Conservation (phyloP, 1,140 invertebrate species). For the Kradibia gibbosae region DNA sequence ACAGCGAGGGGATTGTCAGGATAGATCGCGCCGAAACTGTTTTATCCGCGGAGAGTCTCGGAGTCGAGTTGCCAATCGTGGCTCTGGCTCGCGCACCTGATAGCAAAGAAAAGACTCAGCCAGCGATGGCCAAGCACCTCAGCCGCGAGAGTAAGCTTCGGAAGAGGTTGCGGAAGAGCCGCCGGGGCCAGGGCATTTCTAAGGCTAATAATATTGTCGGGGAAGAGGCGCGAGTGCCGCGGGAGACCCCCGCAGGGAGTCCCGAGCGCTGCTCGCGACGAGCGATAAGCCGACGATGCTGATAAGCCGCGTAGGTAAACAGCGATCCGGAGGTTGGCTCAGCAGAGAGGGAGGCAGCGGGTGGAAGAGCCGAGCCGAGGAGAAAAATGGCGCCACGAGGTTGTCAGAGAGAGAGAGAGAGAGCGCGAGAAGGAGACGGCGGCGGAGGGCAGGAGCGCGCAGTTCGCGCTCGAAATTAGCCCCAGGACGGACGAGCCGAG, state of each 20-base stretch:
- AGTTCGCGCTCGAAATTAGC: background rate
- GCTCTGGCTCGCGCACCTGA: too few species aligned
- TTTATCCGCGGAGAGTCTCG: too few species aligned
- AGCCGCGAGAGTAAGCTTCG: too few species aligned
- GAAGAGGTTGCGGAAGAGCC: too few species aligned
- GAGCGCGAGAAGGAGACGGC: background rate
- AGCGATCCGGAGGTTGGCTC: background rate
- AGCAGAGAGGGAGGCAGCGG: background rate
- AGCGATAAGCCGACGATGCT: background rate
- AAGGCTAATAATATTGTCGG: too few species aligned
- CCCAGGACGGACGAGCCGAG: too few species aligned
- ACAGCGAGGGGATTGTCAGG: background rate
- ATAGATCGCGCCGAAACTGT: too few species aligned
- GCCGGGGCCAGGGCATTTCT: too few species aligned
- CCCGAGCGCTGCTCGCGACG: background rate
- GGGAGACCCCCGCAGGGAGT: background rate
- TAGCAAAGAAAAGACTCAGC: too few species aligned
- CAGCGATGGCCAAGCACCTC: too few species aligned
- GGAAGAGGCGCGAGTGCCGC: background rate
- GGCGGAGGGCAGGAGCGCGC: background rate
- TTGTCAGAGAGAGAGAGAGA: background rate
- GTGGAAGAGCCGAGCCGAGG: too few species aligned
- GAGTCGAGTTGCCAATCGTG: too few species aligned
- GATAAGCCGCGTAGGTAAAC: background rate
- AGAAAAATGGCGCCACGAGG: conserved; percentile 2